Evolutionary conservation across 2,113 vertebrate genomes (phyloP).

Genomic region (Sebastes schlegelii): DNA sequence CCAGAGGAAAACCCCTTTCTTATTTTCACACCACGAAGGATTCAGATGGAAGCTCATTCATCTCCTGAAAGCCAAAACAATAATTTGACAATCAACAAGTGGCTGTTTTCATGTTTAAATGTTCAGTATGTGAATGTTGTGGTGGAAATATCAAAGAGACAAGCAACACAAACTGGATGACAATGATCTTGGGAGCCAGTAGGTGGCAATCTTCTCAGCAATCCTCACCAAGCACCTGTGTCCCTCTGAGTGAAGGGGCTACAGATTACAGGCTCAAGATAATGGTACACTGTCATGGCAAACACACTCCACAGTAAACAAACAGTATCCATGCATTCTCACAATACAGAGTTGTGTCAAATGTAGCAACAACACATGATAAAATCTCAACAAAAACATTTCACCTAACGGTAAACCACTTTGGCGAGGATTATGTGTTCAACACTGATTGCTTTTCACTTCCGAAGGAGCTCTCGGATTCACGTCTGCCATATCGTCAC

Average conservation of each 20-base stretch:
- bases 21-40: slow-evolving; percentile 9
- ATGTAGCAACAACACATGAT: background rate
- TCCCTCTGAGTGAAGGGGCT: slow-evolving; percentile 12
- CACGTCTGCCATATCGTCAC: slow-evolving; percentile 9
- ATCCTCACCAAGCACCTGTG: slow-evolving; percentile 34
- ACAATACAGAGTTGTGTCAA: background rate
- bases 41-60: slow-evolving; percentile 14
- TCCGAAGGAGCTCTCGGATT: slow-evolving; percentile 8
- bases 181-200: slow-evolving; percentile 52
- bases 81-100: background rate
- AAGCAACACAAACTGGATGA: background rate
- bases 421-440: background rate
- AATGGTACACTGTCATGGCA: background rate
- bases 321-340: background rate
- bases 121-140: background rate
- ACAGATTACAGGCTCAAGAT: slow-evolving; percentile 13
- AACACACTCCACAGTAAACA: slow-evolving; percentile 6
- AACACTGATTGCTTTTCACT: slow-evolving; percentile 13
- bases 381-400: background rate
- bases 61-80: slow-evolving; percentile 12
- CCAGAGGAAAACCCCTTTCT: slow-evolving; percentile 3
- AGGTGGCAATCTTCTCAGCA: slow-evolving; percentile 66
- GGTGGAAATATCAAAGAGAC: background rate
- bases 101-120: background rate
- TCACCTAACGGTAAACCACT: slow-evolving; percentile 17